Evolutionary conservation across 2,797 vertebrate genomes (phyloP).

Genomic region (Limosa lapponica): DNA sequence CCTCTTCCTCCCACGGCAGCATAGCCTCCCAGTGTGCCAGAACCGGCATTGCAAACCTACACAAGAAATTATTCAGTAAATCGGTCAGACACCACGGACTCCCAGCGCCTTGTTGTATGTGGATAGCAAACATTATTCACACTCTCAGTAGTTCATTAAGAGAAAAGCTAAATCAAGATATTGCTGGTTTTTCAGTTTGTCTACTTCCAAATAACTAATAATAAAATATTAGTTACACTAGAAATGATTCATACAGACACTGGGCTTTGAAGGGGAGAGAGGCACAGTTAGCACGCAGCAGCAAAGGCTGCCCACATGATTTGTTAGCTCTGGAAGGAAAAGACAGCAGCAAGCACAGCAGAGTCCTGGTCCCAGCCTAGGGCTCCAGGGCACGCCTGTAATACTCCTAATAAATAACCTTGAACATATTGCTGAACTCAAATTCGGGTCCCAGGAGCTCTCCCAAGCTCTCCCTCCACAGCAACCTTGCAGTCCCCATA

Average conservation of each 20-base stretch:
- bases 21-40: background rate
- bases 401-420: slow-evolving; percentile 19
- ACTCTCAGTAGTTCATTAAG: background rate
- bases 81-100: background rate
- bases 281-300: background rate
- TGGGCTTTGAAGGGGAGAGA: background rate
- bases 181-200: background rate
- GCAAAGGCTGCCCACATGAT: background rate
- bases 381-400: background rate
- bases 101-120: background rate
- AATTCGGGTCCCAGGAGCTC: background rate
- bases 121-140: background rate
- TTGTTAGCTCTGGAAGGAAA: slow-evolving; percentile 21
- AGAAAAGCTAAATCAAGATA: background rate
- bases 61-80: background rate
- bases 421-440: slow-evolving; percentile 4
- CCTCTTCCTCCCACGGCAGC: background rate
- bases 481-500: background rate
- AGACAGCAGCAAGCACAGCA: background rate
- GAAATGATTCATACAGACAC: background rate
- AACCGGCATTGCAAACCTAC: background rate
- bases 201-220: slow-evolving; percentile 12
- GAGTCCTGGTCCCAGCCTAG: background rate
- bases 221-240: background rate
- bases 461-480: background rate